These are phyloP conservation scores for Rhogogaster chlorosoma DNA, from an alignment of 2,888 invertebrate genomes.

Conservation along the genomic window DNA sequence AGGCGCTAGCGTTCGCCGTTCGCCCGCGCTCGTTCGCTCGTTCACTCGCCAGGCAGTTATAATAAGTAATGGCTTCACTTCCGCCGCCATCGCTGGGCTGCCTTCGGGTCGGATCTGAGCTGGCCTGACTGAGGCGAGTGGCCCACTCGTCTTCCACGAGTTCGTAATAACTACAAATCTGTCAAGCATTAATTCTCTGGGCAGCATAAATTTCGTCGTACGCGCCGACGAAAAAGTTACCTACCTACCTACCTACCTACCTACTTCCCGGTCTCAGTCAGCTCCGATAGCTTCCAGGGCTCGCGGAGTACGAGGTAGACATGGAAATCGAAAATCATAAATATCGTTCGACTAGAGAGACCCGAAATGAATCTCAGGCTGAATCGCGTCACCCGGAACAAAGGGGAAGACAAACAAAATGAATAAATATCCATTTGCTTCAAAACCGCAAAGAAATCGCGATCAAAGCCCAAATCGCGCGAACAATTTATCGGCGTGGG, in stretches of 20 bases:
- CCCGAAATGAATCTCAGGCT: not conserved
- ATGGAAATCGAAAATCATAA: slow-evolving; percentile 44
- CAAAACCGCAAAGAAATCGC: not conserved
- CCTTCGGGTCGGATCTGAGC: slow-evolving; percentile 53
- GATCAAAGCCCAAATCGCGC: not conserved
- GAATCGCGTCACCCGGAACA: slow-evolving; percentile 27
- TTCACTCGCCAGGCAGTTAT: slow-evolving; percentile 76
- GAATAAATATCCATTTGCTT: not conserved
- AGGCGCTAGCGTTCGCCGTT: slow-evolving; percentile 67
- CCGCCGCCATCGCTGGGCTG: slow-evolving; percentile 71
- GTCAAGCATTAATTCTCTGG: slow-evolving; percentile 77
- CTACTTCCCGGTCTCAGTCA: not conserved
- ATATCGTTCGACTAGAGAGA: slow-evolving; percentile 11
- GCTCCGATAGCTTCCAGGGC: not conserved
- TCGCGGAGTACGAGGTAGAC: slow-evolving; percentile 20
- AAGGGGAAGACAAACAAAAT: not conserved
- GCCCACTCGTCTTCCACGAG: slow-evolving; percentile 70
- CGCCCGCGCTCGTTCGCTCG: slow-evolving; percentile 65
- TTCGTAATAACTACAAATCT: slow-evolving; percentile 77
- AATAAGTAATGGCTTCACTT: slow-evolving; percentile 78
- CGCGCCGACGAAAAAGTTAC: slow-evolving; percentile 39
- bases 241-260: slow-evolving; percentile 1
- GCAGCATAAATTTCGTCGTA: slow-evolving; percentile 75
- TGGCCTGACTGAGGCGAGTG: slow-evolving; percentile 63
- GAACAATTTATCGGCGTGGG: not conserved